Base-by-base conservation (phyloP, 1,140 invertebrate species). In the Drosophila pectinifera region DNA sequence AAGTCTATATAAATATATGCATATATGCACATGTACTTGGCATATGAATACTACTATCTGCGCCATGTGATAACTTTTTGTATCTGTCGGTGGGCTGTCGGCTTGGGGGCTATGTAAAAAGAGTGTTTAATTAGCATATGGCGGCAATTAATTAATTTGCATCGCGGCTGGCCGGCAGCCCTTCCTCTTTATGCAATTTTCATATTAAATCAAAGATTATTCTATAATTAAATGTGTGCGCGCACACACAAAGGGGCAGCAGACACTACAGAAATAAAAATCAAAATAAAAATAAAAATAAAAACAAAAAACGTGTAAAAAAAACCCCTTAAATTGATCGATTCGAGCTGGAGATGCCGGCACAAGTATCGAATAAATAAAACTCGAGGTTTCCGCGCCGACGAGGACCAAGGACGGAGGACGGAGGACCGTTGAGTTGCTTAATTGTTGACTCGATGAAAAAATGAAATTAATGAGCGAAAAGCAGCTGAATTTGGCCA, bases 71-170 rank as follows among this genome's bases (percentile, higher is more conserved):
- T 69, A 55, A 28, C n/a, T 56, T 36, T 48, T 42, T 34, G 46
- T 61, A 57, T 74, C 22, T 54, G 31, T 13, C 6, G 5, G n/a
- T 26, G 7, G 26, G 8, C 18, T 63, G 26, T 31, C 41, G 0
- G 34, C 1, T n/a, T 14, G 14, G n/a, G 49, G 56, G 64, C 59
- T 70, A 49, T 57, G 73, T 61, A 83, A 78, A 83, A 84, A 75
- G 74, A 63, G 56, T 76, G 76, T 83, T 83, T 83, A 84, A 80
- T 84, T 83, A 84, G 80, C 81, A 83, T 84, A 83, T 84, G 80
- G 64, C 77, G 57, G 80, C 81, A 84, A 83, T 83, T 83, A 84
- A 83, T 83, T 83, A 83, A 83, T 83, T 83, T 84, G 64, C 74
- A 79, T 79, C 68, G 59, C 62, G 61, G 18, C 24, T 36, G 14